Base-by-base conservation (phyloP, 2,888 invertebrate species). In the Drosophila yooni region DNA sequence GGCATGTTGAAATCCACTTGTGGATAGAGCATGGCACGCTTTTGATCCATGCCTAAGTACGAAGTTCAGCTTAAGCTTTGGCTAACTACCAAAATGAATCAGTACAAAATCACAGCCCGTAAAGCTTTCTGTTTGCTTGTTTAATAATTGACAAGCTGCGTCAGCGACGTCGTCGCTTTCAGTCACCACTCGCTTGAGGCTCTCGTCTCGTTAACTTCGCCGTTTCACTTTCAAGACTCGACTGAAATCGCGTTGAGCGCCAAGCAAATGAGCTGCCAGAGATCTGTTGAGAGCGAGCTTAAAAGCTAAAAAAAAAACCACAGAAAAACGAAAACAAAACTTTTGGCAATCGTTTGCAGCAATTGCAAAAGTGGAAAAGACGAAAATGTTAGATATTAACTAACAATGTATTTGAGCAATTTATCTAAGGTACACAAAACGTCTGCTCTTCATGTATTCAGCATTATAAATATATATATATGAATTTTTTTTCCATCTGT, bases 1-100 rank as follows among this genome's bases (percentile, higher is more conserved):
- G 84, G 84, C 18, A 64, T 69, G 57, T 75, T 75, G 33, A 75
- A 76, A 70, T 91, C 90, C 69, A 92, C 81, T 48, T 85, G 88
- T n/a, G 92, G 92, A 87, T 92, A 92, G 18, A 92, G 83, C 93
- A 92, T 92, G 36, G 92, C 91, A 62, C 90, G 92, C 79, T 92
- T 92, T 67, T 91, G 92, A 80, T 92, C 93, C 92, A 92, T 91
- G 67, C 65, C 69, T 56, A 62, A 38, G 90, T 81, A 57, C 88
- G 71, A 82, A 76, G 82, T 86, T 74, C 89, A 75, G 51, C 50
- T 69, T 54, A n/a, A 33, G 51, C 50, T 71, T 53, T 21, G 27
- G 29, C 52, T 50, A 53, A 36, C 25, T 36, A 54, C 51, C 11
- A 46, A 43, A 64, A 59, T 78, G 69, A 77, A 53, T 78, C 64